Conservation (phyloP, 2,113 vertebrate genomes). For the Girardinichthys multiradiatus region DNA sequence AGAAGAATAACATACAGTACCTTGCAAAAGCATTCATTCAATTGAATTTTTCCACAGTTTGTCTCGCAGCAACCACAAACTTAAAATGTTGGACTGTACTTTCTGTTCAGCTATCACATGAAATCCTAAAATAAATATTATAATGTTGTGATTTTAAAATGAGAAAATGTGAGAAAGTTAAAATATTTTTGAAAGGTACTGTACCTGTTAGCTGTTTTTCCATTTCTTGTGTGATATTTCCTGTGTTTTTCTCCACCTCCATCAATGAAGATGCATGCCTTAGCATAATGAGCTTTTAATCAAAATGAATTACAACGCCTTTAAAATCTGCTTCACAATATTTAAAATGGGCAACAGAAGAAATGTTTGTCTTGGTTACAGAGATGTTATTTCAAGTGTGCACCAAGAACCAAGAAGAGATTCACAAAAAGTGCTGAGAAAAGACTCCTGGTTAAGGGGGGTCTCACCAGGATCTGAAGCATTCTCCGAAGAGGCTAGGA, state of each 20-base stretch:
- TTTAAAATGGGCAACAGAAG: slow-evolving; percentile 57
- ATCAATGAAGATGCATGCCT: slow-evolving; percentile 75
- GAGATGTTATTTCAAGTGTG: slow-evolving; percentile 46
- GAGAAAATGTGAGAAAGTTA: neutral
- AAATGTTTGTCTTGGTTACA: slow-evolving; percentile 55
- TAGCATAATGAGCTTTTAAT: slow-evolving; percentile 64
- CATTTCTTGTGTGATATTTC: neutral
- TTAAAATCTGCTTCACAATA: slow-evolving; percentile 64
- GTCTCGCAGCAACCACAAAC: neutral
- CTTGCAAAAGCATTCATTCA: neutral
- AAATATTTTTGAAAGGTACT: neutral
- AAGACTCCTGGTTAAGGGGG: slow-evolving; percentile 32
- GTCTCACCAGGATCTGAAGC: slow-evolving; percentile 25
- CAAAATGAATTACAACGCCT: slow-evolving; percentile 61
- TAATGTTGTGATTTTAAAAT: neutral
- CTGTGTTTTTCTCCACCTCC: slow-evolving; percentile 36
- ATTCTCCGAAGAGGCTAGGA: neutral
- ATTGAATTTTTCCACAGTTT: neutral
- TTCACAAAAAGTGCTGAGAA: slow-evolving; percentile 41
- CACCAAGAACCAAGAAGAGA: slow-evolving; percentile 45
- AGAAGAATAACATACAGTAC: slow-evolving; percentile 26
- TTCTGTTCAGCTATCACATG: neutral
- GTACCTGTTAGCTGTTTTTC: neutral
- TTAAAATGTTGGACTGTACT: neutral
- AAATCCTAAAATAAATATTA: neutral